Percentiles rank a stretch among this genome's conserved stretches.
These are phyloP conservation scores for Oophaga pumilio DNA, from an alignment of 2,113 vertebrate species.

Conservation along the genomic window DNA sequence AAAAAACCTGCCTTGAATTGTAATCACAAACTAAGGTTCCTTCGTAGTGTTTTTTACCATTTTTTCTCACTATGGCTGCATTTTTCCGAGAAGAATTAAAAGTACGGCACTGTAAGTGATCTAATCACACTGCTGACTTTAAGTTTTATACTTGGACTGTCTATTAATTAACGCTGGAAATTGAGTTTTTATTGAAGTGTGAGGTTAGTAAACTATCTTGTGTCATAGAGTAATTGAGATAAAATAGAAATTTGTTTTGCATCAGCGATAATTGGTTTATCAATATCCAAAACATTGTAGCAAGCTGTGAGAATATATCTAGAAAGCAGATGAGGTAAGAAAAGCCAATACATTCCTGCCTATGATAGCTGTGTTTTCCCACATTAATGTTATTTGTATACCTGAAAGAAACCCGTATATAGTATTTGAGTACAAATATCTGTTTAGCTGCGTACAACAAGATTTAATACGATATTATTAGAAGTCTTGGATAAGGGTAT, in stretches of 20 bases:
- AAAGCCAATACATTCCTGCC: background rate
- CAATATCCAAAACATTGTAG: slow-evolving; percentile 82
- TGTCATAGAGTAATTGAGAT: slow-evolving; percentile 87
- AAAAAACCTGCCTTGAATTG: no score
- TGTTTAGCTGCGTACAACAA: no score
- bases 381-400: background rate
- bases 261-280: slow-evolving; percentile 86
- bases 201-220: slow-evolving; percentile 83
- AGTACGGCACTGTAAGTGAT: background rate
- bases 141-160: slow-evolving; percentile 68
- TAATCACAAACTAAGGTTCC: no score
- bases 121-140: background rate
- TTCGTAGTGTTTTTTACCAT: background rate
- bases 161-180: slow-evolving; percentile 83
- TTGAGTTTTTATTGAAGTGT: slow-evolving; percentile 83
- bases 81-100: background rate
- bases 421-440: no score
- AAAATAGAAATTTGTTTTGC: slow-evolving; percentile 87
- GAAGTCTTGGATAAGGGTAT: no score
- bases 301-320: slow-evolving; percentile 71
- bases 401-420: no score
- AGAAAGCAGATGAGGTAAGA: slow-evolving; percentile 57
- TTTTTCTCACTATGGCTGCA: background rate
- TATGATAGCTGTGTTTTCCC: background rate
- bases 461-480: no score